phyloP scores from a whole-genome alignment of 2,888 invertebrate genomes.

The Brachyopa scutellaris region DNA sequence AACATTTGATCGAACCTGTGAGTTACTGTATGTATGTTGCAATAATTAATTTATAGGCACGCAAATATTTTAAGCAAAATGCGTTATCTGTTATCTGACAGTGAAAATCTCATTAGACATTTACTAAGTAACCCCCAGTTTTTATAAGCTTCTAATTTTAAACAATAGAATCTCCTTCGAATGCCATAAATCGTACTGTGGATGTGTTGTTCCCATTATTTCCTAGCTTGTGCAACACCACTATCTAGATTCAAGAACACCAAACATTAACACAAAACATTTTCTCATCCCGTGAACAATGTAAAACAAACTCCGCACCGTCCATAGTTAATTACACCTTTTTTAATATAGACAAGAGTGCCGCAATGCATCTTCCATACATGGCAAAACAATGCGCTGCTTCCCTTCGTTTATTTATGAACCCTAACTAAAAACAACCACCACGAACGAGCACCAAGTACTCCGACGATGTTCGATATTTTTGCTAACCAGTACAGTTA shows the following conservation, averaged over 20 bases:
- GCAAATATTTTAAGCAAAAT: too few species aligned
- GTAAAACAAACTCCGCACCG: slow-evolving; percentile 48
- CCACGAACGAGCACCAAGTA: background rate
- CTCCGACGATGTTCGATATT: slow-evolving; percentile 31
- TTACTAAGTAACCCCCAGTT: background rate
- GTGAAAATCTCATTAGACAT: background rate
- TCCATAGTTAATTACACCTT: slow-evolving; percentile 57
- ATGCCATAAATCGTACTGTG: background rate
- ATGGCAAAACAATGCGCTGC: slow-evolving; percentile 54
- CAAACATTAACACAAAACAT: slow-evolving; percentile 26
- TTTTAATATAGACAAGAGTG: slow-evolving; percentile 60
- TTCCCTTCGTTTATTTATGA: slow-evolving; percentile 56
- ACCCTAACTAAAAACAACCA: slow-evolving; percentile 18
- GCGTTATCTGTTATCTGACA: too few species aligned
- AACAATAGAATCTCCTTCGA: background rate
- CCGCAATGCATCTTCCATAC: slow-evolving; percentile 60
- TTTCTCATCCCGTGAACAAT: slow-evolving; percentile 44
- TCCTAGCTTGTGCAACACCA: background rate
- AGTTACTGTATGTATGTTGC: too few species aligned
- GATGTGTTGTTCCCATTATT: background rate
- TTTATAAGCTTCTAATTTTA: too few species aligned
- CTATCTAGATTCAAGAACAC: slow-evolving; percentile 3
- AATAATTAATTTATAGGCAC: too few species aligned
- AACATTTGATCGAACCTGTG: too few species aligned
- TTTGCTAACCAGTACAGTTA: slow-evolving; percentile 18